Evolutionary conservation across 2,797 vertebrate genomes (phyloP).

Genomic region (Myotis vivesi): DNA sequence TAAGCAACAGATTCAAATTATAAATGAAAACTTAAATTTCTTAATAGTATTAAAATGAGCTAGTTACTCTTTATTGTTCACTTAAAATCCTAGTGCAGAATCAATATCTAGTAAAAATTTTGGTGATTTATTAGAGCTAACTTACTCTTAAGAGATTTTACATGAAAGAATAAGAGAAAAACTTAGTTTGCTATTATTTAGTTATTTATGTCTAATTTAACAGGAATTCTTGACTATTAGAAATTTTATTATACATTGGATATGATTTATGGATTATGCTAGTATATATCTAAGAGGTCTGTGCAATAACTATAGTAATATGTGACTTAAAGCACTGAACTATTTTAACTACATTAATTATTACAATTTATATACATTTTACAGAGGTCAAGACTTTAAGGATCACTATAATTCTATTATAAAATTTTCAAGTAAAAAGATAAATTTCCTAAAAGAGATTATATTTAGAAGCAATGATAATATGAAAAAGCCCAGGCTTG

Average conservation of each 20-base stretch:
- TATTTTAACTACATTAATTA: constrained; percentile 85
- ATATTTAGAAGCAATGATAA: constrained; percentile 81
- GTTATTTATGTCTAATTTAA: constrained; percentile 80
- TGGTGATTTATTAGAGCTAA: constrained; percentile 72
- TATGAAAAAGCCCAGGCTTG: constrained; percentile 80
- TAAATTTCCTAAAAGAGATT: constrained; percentile 82
- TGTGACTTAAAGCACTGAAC: constrained; percentile 80
- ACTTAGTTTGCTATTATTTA: constrained; percentile 77
- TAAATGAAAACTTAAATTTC: constrained; percentile 77
- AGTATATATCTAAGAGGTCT: constrained; percentile 83
- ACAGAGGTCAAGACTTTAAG: constrained; percentile 79
- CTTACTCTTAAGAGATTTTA: constrained; percentile 71
- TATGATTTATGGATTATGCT: constrained; percentile 79
- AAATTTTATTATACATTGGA: constrained; percentile 77
- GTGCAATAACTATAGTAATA: constrained; percentile 87
- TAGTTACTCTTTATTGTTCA: constrained; percentile 75
- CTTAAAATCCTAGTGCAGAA: constrained; percentile 75
- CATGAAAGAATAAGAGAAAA: constrained; percentile 76
- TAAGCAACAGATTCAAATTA: constrained; percentile 68
- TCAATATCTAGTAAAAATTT: constrained; percentile 76
- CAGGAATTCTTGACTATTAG: constrained; percentile 80
- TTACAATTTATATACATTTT: constrained; percentile 84
- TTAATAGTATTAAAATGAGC: constrained; percentile 72
- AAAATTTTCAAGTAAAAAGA: constrained; percentile 82
- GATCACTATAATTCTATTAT: constrained; percentile 80